Conservation (phyloP, 1,140 invertebrate genomes). For the Drosophila willistoni region DNA sequence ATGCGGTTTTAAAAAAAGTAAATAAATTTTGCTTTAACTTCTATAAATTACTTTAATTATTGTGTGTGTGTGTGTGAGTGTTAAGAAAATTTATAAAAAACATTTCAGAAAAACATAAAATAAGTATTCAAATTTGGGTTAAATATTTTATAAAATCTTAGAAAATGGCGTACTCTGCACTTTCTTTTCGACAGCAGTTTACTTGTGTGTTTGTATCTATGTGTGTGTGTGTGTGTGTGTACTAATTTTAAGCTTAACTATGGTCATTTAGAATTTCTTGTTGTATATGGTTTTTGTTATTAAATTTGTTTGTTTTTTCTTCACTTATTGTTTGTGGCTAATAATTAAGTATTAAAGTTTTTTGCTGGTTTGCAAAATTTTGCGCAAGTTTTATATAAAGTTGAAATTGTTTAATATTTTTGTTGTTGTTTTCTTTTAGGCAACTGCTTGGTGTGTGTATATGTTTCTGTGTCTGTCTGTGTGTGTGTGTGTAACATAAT, state of each 20-base stretch:
- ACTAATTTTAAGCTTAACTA: conserved; percentile 79
- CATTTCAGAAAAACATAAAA: conserved; percentile 54
- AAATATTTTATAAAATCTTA: conserved; percentile 38
- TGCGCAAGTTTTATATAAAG: conserved; percentile 69
- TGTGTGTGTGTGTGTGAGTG: conserved; percentile 53
- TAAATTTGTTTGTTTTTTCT: conserved; percentile 43
- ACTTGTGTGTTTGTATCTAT: conserved; percentile 56
- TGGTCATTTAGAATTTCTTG: conserved; percentile 79
- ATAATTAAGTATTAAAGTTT: conserved; percentile 73
- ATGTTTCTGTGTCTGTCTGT: conserved; percentile 35
- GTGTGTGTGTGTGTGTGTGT: conserved; percentile 49
- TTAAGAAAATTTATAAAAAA: conserved; percentile 43
- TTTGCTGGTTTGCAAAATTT: conserved; percentile 76
- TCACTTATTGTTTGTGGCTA: conserved; percentile 68
- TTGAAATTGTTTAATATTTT: conserved; percentile 33
- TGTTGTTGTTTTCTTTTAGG: conserved; percentile 56
- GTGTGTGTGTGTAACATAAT: conserved; percentile 52
- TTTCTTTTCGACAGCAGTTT: conserved; percentile 62
- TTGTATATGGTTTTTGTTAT: conserved; percentile 54
- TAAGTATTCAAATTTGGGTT: conserved; percentile 49
- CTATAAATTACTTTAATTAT: conserved; percentile 47
- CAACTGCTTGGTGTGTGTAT: conserved; percentile 73
- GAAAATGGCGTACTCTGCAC: conserved; percentile 73
- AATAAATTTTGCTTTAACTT: conserved; percentile 23
- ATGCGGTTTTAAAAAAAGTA: conserved; percentile 53